Evolutionary conservation across 2,797 vertebrate species (phyloP).

Genomic region (Forpus xanthops): DNA sequence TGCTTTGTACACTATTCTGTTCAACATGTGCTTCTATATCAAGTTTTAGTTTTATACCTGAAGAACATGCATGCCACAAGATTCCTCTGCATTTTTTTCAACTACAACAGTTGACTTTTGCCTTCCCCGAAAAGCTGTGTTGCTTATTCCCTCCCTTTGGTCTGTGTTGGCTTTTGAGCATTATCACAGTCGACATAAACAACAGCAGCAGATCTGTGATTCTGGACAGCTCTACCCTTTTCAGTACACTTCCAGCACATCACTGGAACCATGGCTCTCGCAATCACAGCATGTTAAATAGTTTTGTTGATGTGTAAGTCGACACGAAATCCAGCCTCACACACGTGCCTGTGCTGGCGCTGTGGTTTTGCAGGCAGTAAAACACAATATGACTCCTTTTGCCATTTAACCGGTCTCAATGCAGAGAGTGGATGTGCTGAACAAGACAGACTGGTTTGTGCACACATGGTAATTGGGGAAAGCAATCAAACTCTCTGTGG

Average conservation of each 20-base stretch:
- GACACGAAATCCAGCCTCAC: neutral
- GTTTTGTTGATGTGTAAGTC: neutral
- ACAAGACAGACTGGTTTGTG: constrained; percentile 5
- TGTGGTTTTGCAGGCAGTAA: neutral
- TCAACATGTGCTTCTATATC: neutral
- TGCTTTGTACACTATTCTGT: neutral
- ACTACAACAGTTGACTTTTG: neutral
- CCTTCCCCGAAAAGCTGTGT: neutral
- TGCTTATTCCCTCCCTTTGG: neutral
- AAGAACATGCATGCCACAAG: neutral
- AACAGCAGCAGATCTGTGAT: neutral
- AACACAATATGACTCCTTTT: neutral
- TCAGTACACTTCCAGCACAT: neutral
- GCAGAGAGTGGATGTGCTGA: neutral
- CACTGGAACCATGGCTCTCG: neutral
- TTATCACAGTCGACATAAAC: neutral
- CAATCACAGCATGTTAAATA: neutral
- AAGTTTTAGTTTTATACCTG: neutral
- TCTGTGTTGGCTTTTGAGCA: neutral
- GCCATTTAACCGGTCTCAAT: neutral
- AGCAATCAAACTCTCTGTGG: neutral
- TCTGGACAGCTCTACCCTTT: constrained; percentile 32
- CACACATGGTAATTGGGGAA: neutral
- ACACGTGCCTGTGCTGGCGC: neutral
- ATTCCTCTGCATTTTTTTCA: neutral